Evolutionary conservation across 2,797 vertebrate genomes (phyloP), one percentile per base, ranked within the genome.

Genomic region (Pyrocephalus nanus): DNA sequence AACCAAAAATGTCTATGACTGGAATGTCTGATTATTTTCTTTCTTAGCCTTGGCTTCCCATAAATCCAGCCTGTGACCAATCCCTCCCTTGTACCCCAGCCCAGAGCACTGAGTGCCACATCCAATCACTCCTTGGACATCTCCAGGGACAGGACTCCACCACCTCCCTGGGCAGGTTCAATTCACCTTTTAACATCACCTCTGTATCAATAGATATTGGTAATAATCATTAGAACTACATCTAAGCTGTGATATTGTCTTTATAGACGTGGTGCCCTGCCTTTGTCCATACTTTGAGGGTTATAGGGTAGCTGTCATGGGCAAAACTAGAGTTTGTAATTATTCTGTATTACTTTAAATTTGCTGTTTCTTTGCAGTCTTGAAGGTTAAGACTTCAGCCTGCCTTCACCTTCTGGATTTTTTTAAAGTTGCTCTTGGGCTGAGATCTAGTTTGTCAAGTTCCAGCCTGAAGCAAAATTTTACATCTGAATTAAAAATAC

Each of bases 401-500:
- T 89, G 54, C 87, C 86, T 86, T 93, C 66, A 71, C 58, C 25
- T 86, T 75, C 29, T 78, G 58, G 14, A 62, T 65, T 84, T 77
- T 90, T 85, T 53, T 51, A 40, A 92, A 95, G 78, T 92, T 77
- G 40, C 79, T 96, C 30, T 72, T 92, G 80, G 90, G 48, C 91
- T 96, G 70, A 48, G 51, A 95, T 93, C 48, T 42, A 50, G 23
- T 87, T 91, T 92, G 95, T 78, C 91, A 96, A 92, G 50, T 96
- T 97, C 90, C 81, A 58, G 90, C 90, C 95, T 96, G 83, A 96
- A 98, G 96, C 81, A 96, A 97, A 96, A 96, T 94, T 95, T 94
- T 97, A 94, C 30, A 26, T 58, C 83, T 85, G 81, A 97, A 90
- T 97, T 97, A 97, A 97, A 97, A 97, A 96, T 97, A 97, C 69